Base-by-base conservation (phyloP, 2,888 invertebrate species). In the Venustoraphidia nigricollis region DNA sequence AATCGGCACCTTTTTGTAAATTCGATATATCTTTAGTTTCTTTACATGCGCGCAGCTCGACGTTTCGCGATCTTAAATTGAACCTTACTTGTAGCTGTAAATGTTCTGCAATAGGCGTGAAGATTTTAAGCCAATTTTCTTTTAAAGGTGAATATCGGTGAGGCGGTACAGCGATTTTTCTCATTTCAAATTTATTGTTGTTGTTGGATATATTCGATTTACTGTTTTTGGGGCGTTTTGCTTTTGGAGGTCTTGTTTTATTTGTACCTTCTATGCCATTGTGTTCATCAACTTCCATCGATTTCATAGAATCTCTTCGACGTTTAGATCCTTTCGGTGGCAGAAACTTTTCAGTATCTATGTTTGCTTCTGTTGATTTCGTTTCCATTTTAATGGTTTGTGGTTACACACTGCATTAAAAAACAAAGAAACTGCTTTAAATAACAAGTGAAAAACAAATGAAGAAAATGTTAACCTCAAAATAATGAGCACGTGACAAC, bases 1-100 rank as follows among this genome's bases (percentile, higher is more conserved):
- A 99, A 69, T 99, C 98, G 10, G 95, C 93, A 44, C 88, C 98
- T 69, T 95, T 97, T 65, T 98, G 97, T 52, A 98, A 70, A 65
- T 92, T 88, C 9, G 84, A 81, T 53, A 93, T 82, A 60, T 96
- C 94, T 55, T 79, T 76, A 1, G 89, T 88, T 59, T 85, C 82
- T 41, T 73, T 66, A 45, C 71, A 67, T 10, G 71, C 67, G 58
- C 86, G 77, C 45, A 95, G 82, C 70, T 95, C 94, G 1, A 96
- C 91, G 66, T 91, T 87, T 53, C 90, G 75, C 0, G 87, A 80
- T 68, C 87, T 92, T 47, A 93, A 74, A 66, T 98, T 97, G 63
- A 94, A 97, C 50, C 97, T 76, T 47, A 94, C 83, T 72, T 97
- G 94, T 14, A 99, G 69, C 53, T 93, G 78, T 51, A 99, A 72